These are phyloP conservation scores for Climacteris rufus DNA, from an alignment of 2,113 vertebrate species.

Conservation along the genomic window DNA sequence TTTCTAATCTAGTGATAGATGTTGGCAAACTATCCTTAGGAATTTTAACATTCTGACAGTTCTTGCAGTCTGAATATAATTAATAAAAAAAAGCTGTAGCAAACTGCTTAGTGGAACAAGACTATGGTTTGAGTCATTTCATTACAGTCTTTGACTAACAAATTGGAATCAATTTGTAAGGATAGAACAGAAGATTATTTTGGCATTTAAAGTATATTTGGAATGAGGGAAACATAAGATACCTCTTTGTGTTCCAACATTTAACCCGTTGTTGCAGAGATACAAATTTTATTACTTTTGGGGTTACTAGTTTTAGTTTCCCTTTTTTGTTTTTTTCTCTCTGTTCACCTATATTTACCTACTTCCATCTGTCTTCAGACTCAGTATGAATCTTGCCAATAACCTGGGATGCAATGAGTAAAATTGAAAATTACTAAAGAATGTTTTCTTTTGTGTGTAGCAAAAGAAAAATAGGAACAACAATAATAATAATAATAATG, in stretches of 20 bases:
- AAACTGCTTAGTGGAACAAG: constrained; percentile 29
- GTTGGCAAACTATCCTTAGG: constrained; percentile 50
- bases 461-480: not conserved
- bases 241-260: not conserved
- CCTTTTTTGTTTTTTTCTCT: not conserved
- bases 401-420: not conserved
- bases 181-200: not conserved
- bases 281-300: not conserved
- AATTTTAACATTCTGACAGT: constrained; percentile 54
- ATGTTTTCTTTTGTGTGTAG: not conserved
- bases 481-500: not conserved
- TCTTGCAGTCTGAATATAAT: constrained; percentile 28
- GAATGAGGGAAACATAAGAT: not conserved
- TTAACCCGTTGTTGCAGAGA: not conserved
- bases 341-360: not conserved
- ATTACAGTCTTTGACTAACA: constrained; percentile 32
- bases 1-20: constrained; percentile 60
- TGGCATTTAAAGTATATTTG: constrained; percentile 8
- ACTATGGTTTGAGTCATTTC: constrained; percentile 14
- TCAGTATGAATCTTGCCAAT: not conserved
- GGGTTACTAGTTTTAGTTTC: not conserved
- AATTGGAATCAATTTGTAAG: constrained; percentile 27
- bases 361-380: not conserved
- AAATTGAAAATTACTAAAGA: not conserved
- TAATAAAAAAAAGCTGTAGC: constrained; percentile 26